Conservation (phyloP, 2,888 invertebrate species). For the Exocentrus adspersus region DNA sequence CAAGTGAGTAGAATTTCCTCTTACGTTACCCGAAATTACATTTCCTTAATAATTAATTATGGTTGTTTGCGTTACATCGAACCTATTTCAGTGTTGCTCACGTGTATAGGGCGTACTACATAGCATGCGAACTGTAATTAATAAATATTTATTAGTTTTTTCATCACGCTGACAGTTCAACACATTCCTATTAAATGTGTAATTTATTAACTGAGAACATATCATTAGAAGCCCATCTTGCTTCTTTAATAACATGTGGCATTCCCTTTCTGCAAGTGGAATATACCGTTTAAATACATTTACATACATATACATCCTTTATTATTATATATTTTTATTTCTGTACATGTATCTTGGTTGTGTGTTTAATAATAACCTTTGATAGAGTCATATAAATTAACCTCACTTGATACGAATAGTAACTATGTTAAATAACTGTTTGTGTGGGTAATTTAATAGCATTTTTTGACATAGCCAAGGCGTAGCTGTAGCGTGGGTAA, state of each 20-base stretch:
- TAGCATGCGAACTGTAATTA: constrained; percentile 28
- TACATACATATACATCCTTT: constrained; percentile 39
- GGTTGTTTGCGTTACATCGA: background rate
- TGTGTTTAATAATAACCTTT: constrained; percentile 7
- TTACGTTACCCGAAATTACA: background rate
- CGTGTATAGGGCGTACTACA: background rate
- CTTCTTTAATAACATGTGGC: constrained; percentile 39
- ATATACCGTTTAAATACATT: constrained; percentile 33
- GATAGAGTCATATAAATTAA: background rate
- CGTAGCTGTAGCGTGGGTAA: no score
- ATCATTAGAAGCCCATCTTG: constrained; percentile 41
- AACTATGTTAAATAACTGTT: background rate
- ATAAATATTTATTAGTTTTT: constrained; percentile 45
- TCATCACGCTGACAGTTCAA: constrained; percentile 42
- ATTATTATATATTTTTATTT: constrained; percentile 34
- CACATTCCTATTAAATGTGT: constrained; percentile 48
- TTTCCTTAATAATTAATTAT: background rate
- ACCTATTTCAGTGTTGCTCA: background rate
- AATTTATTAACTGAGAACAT: constrained; percentile 42
- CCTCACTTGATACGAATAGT: background rate
- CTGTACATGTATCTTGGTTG: background rate
- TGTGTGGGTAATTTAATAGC: no score
- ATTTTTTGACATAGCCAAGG: no score
- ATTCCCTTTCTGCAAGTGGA: constrained; percentile 32
- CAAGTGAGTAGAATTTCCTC: background rate